Conservation (phyloP, 2,113 vertebrate genomes). For the Scopus umbretta region DNA sequence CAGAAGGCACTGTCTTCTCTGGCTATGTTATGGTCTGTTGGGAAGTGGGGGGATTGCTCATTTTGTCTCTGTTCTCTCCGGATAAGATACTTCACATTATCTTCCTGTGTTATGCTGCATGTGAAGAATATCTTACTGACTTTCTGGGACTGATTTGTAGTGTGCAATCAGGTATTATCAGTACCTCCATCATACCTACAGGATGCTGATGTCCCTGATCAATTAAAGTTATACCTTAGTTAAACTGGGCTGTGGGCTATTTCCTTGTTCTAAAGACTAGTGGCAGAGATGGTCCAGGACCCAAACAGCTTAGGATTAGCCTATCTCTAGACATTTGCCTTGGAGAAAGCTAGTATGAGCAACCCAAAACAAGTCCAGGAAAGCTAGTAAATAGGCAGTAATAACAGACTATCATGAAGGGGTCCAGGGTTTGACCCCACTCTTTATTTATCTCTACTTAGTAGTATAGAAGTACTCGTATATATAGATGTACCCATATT, state of each 20-base stretch:
- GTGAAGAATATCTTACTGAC: neutral
- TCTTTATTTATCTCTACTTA: neutral
- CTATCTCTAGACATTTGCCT: neutral
- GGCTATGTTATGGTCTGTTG: neutral
- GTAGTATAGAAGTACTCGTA: neutral
- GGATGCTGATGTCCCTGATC: neutral
- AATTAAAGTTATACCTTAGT: neutral
- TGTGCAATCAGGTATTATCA: neutral
- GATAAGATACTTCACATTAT: neutral
- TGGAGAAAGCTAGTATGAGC: neutral
- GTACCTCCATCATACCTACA: neutral
- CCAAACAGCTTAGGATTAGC: neutral
- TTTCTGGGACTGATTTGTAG: neutral
- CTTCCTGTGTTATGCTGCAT: neutral
- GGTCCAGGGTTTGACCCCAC: neutral
- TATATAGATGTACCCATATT: neutral
- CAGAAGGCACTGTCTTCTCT: neutral
- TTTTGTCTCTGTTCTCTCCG: neutral
- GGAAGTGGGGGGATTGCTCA: rapidly evolving
- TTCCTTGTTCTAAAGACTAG: neutral
- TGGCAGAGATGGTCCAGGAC: neutral
- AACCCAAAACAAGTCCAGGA: neutral
- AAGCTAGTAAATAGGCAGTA: neutral
- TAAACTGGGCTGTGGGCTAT: neutral
- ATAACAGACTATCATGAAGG: neutral